Evolutionary conservation across 1,140 invertebrate genomes (phyloP).

Genomic region (Caenorhabditis latens): DNA sequence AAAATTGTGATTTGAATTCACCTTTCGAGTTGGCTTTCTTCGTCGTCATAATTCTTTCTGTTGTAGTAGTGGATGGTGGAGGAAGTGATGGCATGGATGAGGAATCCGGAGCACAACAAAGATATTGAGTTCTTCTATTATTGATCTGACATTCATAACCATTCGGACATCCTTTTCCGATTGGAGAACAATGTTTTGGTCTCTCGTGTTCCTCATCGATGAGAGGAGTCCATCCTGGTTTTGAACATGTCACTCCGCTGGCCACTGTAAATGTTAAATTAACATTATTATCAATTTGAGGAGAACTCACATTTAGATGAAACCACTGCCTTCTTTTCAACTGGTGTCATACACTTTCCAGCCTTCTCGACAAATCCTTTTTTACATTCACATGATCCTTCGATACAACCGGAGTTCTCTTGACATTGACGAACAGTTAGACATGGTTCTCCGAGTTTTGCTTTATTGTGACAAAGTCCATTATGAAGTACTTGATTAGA

Average conservation of each 20-base stretch:
- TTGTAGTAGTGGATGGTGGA: constrained; percentile 22
- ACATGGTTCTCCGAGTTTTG: constrained; percentile 53
- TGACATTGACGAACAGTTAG: constrained; percentile 48
- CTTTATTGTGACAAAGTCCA: constrained; percentile 55
- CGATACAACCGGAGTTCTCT: constrained; percentile 55
- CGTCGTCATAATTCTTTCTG: constrained; percentile 36
- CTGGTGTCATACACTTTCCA: constrained; percentile 55
- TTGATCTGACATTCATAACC: constrained; percentile 65
- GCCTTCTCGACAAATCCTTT: constrained; percentile 58
- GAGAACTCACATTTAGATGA: constrained; percentile 9
- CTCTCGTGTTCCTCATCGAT: constrained; percentile 42
- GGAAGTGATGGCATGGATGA: background rate
- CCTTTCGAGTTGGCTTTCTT: constrained; percentile 38
- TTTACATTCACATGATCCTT: constrained; percentile 63
- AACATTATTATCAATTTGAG: background rate
- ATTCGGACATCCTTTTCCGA: constrained; percentile 34
- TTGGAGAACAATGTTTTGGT: constrained; percentile 42
- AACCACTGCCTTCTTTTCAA: constrained; percentile 14
- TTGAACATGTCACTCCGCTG: constrained; percentile 41
- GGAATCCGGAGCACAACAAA: constrained; percentile 61
- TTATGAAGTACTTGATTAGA: constrained; percentile 57
- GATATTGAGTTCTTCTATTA: constrained; percentile 59
- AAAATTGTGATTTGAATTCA: background rate
- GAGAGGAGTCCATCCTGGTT: constrained; percentile 52
- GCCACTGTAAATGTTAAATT: constrained; percentile 10